Base-by-base conservation (phyloP, 2,797 vertebrate species). In the Paguma larvata region DNA sequence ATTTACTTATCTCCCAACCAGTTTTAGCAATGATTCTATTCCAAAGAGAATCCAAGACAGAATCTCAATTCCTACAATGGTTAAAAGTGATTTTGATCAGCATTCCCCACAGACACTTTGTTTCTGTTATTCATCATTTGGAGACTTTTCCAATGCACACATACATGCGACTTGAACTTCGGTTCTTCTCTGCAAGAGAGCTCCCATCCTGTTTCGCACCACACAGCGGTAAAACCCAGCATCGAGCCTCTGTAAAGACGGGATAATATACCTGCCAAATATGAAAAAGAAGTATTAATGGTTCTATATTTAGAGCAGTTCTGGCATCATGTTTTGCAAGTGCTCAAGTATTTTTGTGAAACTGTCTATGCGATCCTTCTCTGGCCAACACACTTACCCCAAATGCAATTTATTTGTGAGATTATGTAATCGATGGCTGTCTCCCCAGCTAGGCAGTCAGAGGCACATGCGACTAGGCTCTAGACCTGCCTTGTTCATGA, bases 101-200 rank as follows among this genome's bases (percentile, higher is more conserved):
- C n/a, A n/a, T 34, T 19, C 23, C 41, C 41, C 70, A 48, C 46
- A 44, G 25, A 11, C 34, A 16, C 63, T 6, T 5, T 53, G 48
- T 53, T 32, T n/a, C 16, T 41, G 21, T 38, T 21, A 18, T 38
- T 38, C 14, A 23, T 38, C 85, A 38, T 2, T 1, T 2, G 4
- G 16, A 48, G 30, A 10, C 4, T 70, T 85, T 44, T 46, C 8
- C 34, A 34, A 3, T 14, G 30, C 16, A 79, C 38, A 99, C 99
- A 94, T 99, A 99, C 99, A 99, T 98, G 99, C 99, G 75, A 99
- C 99, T 88, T 99, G 99, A 91, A 99, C 98, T 97, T 99, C 99
- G 0, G 99, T 98, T 98, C 99, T 99, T 98, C 98, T 99, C 92
- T 99, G 99, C 97, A 99, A 98, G 90, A 99, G 98, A 0, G 99